A percentile compares a stretch with the other conserved stretches of the same genome.
Evolutionary conservation across 2,797 vertebrate genomes (phyloP).

Genomic region (Mormyrus hasselquistii): DNA sequence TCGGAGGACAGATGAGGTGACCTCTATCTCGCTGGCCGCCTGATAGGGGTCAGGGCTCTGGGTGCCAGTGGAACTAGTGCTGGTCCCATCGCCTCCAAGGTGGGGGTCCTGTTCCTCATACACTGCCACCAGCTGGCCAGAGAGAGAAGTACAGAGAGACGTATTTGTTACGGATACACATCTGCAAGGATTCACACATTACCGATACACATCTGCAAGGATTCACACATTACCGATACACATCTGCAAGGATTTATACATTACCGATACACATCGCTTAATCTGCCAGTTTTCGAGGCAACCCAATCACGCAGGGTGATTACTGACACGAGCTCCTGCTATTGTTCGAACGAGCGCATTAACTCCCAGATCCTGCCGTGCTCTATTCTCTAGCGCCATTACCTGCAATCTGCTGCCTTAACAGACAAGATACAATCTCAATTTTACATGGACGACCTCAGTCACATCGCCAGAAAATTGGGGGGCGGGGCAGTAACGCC

Average conservation of each 20-base stretch:
- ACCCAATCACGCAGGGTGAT: not conserved
- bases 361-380: not conserved
- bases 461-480: not conserved
- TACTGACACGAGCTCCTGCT: not conserved
- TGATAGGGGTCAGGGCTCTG: constrained; percentile 90
- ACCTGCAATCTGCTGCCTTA: not conserved
- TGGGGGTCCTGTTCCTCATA: constrained; percentile 96
- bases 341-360: not conserved
- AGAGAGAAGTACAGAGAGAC: not conserved
- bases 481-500: not conserved
- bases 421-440: not conserved
- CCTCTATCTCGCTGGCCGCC: constrained; percentile 85
- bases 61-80: constrained; percentile 89
- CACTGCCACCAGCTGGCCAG: constrained; percentile 77
- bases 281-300: not conserved
- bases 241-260: not conserved
- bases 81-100: constrained; percentile 92
- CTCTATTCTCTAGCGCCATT: not conserved
- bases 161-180: too few species aligned
- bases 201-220: too few species aligned
- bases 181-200: too few species aligned
- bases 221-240: not conserved
- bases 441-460: not conserved
- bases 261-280: not conserved
- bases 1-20: constrained; percentile 82